Conservation (phyloP, 2,888 invertebrate genomes). For the Trichacis sp. region DNA sequence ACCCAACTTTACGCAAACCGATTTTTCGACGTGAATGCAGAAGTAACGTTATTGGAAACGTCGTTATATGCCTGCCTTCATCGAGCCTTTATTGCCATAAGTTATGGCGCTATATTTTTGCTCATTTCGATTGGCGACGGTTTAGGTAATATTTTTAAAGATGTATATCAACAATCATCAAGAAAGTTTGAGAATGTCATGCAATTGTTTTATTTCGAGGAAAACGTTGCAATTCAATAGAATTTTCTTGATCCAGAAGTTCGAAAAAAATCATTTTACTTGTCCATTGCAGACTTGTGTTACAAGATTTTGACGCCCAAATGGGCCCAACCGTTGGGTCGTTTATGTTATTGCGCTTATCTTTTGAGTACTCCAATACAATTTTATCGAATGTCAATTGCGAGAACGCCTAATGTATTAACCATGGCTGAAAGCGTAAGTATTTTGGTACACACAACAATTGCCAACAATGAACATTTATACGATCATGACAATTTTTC, state of each 20-base stretch:
- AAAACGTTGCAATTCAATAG: too few species aligned
- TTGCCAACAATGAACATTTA: too few species aligned
- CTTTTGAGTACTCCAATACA: background rate
- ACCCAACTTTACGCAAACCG: conserved; percentile 18
- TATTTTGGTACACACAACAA: background rate
- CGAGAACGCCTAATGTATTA: background rate
- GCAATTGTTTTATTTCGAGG: too few species aligned
- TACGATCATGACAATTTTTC: background rate
- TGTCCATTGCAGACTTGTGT: background rate
- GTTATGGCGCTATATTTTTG: conserved; percentile 44
- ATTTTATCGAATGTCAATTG: background rate
- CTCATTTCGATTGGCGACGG: conserved; percentile 52
- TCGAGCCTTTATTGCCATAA: conserved; percentile 44
- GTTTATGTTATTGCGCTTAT: background rate
- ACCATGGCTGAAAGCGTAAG: conserved; percentile 1
- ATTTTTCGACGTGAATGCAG: conserved; percentile 6
- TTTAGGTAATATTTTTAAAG: conserved; percentile 41
- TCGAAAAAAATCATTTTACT: too few species aligned
- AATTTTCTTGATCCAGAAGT: too few species aligned
- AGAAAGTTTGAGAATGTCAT: too few species aligned
- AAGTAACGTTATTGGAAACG: conserved; percentile 38
- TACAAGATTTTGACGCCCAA: background rate
- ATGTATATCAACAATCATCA: too few species aligned
- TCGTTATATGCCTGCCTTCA: conserved; percentile 51
- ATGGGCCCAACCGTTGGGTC: background rate